These are phyloP conservation scores for Porites australiensis DNA, from an alignment of 64 coral and sea anemone genomes.

Conservation along the genomic window DNA sequence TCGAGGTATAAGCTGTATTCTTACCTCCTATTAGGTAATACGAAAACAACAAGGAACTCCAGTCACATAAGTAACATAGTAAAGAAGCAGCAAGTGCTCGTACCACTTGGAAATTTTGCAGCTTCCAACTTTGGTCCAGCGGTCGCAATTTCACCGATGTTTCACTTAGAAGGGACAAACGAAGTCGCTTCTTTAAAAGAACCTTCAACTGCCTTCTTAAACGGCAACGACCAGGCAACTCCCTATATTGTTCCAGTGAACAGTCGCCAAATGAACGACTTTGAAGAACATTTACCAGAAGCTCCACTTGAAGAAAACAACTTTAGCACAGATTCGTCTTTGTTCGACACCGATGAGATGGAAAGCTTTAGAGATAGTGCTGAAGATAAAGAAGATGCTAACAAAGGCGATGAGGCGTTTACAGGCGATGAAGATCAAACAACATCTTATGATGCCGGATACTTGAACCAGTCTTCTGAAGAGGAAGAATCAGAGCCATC, in stretches of 20 bases:
- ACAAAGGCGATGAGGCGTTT: background rate
- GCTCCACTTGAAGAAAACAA: background rate
- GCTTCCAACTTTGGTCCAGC: background rate
- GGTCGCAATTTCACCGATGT: background rate
- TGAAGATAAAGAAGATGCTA: background rate
- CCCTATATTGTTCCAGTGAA: background rate
- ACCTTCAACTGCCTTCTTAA: background rate
- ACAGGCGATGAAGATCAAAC: background rate
- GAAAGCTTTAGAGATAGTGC: background rate
- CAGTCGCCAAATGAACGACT: background rate
- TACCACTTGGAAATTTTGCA: conserved; percentile 2
- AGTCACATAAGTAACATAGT: background rate
- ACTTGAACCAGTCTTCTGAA: background rate
- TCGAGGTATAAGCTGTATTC: too few relatives aligned
- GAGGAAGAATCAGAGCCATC: background rate
- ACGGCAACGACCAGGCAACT: background rate
- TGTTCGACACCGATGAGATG: conserved; percentile 2
- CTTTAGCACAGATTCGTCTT: conserved; percentile 23
- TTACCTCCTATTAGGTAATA: background rate
- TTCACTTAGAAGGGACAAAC: conserved; percentile 22
- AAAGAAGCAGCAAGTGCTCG: conserved; percentile 20
- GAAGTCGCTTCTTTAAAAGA: background rate
- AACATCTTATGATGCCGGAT: background rate
- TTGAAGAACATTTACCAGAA: background rate
- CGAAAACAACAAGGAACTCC: background rate